A percentile compares a stretch with the other conserved stretches of the same genome.
Conservation (phyloP, 2,888 invertebrate genomes). For the Himalopsyche anomala region DNA sequence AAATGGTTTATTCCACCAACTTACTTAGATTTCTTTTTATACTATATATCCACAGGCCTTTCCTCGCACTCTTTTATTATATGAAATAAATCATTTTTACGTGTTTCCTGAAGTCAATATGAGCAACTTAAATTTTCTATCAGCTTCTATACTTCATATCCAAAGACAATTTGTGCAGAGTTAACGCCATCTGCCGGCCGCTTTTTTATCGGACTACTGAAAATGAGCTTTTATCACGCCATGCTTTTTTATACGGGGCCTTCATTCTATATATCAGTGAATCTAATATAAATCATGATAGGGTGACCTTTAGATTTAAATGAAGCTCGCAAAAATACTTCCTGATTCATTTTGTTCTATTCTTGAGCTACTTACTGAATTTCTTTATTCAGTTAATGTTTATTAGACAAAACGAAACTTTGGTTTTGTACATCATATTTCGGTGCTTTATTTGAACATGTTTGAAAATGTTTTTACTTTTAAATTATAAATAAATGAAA, state of each 20-base stretch:
- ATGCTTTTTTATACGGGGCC: conserved; percentile 18
- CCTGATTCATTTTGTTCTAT: no score
- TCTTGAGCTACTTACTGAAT: no score
- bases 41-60: no score
- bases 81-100: conserved; percentile 19
- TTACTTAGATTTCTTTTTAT: no score
- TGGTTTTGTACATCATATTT: no score
- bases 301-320: conserved; percentile 4
- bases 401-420: no score
- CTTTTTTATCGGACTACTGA: conserved; percentile 4
- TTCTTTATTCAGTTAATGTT: no score
- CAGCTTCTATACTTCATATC: conserved; percentile 14
- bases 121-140: neutral
- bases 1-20: no score
- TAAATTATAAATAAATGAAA: no score
- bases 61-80: neutral
- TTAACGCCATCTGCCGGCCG: conserved; percentile 8
- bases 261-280: conserved; percentile 27
- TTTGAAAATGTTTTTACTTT: no score
- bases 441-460: no score
- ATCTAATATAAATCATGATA: conserved; percentile 37
- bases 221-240: conserved; percentile 37
- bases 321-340: neutral
- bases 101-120: conserved; percentile 16
- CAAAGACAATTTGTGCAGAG: conserved; percentile 37